Percentiles rank a stretch among this genome's conserved stretches.
Conservation (phyloP, 2,113 vertebrate species). For the Ophiodon elongatus region DNA sequence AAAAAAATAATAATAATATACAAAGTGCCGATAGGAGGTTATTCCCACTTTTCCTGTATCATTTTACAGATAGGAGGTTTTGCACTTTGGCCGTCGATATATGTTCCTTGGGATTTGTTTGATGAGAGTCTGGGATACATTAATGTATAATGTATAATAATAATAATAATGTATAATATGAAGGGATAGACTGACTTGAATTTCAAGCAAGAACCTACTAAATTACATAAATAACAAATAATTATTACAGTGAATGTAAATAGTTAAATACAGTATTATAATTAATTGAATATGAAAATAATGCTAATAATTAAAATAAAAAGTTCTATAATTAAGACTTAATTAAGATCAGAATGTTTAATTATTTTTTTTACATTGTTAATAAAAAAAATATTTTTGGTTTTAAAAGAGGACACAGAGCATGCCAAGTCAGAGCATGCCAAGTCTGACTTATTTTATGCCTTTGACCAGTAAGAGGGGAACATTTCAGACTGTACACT, state of each 20-base stretch:
- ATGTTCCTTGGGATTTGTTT: no score
- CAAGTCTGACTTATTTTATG: no score
- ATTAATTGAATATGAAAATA: not conserved
- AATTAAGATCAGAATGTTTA: not conserved
- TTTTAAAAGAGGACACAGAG: not conserved
- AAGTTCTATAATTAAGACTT: not conserved
- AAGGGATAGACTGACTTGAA: not conserved
- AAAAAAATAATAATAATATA: no score
- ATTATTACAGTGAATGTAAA: not conserved
- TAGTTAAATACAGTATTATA: not conserved
- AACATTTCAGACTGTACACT: not conserved
- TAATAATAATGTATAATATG: no score
- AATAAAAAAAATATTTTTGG: not conserved
- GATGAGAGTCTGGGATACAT: no score
- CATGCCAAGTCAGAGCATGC: not conserved
- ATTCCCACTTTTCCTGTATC: no score
- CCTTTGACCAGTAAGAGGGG: not conserved
- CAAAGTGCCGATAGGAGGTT: no score
- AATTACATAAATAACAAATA: not conserved
- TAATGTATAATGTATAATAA: no score
- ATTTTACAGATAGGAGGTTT: no score
- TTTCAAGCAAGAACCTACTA: not conserved
- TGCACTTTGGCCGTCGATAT: no score
- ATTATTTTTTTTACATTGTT: not conserved
- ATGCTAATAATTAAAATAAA: no score